These are phyloP conservation scores for Tamandua tetradactyla DNA, from an alignment of 2,797 vertebrate genomes.

Conservation along the genomic window DNA sequence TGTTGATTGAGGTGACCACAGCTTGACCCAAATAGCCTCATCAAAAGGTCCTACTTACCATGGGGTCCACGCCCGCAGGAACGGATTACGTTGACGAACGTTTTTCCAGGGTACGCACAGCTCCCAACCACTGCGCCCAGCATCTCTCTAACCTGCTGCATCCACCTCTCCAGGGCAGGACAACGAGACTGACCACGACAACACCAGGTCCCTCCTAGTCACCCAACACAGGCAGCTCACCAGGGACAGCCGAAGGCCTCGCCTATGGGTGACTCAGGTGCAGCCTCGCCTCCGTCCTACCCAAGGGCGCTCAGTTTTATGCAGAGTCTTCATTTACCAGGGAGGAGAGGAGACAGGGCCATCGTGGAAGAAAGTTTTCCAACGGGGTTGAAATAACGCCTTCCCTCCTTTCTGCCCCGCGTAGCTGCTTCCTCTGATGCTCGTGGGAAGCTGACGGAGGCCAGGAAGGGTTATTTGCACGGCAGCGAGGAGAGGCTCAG, in stretches of 20 bases:
- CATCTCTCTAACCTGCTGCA: fast-evolving
- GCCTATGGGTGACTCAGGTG: fast-evolving
- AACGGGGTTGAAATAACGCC: too few relatives aligned
- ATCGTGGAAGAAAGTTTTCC: background rate
- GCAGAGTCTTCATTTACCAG: background rate
- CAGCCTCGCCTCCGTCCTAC: background rate
- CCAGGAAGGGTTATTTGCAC: fast-evolving
- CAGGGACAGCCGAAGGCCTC: too few relatives aligned
- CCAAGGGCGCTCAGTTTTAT: fast-evolving
- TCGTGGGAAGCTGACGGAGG: background rate
- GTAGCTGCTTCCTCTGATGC: too few relatives aligned
- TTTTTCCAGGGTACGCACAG: too few relatives aligned
- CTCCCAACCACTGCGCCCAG: too few relatives aligned
- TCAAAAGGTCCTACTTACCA: too few relatives aligned
- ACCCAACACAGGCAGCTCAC: fast-evolving
- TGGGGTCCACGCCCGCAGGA: too few relatives aligned
- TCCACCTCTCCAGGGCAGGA: fast-evolving
- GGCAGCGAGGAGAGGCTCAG: background rate
- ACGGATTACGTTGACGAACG: too few relatives aligned
- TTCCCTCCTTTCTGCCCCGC: too few relatives aligned
- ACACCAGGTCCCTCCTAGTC: background rate
- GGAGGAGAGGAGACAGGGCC: background rate
- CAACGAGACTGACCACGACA: fast-evolving
- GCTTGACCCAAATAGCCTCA: too few relatives aligned
- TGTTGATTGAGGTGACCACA: too few relatives aligned